Evolutionary conservation across 2,888 invertebrate genomes (phyloP), one percentile per base, ranked within the genome.

Genomic region (Geotrupes spiniger): DNA sequence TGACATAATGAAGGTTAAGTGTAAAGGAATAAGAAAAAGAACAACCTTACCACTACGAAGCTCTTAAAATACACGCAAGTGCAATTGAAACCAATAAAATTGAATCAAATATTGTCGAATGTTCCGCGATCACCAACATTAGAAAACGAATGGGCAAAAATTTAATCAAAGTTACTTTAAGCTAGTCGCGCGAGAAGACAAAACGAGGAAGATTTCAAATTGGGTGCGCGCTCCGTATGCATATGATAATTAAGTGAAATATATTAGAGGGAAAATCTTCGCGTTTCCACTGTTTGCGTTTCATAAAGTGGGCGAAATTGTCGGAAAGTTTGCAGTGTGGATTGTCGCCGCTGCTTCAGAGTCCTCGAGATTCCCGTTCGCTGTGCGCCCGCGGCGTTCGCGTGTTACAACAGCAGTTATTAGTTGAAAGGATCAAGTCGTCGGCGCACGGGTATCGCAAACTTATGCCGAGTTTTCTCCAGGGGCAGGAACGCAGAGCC

Each of bases 381-480:
- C 17, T 27, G 12, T 27, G 29, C 25, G 31, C 17, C 36, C 10
- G 21, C 36, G 39, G 14, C 15, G 12, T 14, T 39, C 27, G 39
- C 17, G 39, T 39, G 11, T 26, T 25, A 39, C 39, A 26, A n/a
- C 14, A 31, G 41, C 50, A 37, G 36, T 53, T 53, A 50, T 50
- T 50, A 50, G 41, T 36, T 36, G 37, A 39, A 21, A 37, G 43
- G 48, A 52, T 51, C 52, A 47, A 53, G 37, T 47, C 53, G 44
- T 40, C 50, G 50, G 49, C 41, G 42, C 47, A 38, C 47, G 39
- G 47, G 15, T 33, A 53, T 50, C 49, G 38, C 31, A 47, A 55
- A 55, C 55, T 55, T 53, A 48, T 43, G 37, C 46, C 42, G 49
- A 52, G 61, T 56, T 55, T 55, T 54, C 51, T 53, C 57, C 43